Evolutionary conservation across 2,797 vertebrate genomes (phyloP).

Genomic region (Darevskia nairensis): DNA sequence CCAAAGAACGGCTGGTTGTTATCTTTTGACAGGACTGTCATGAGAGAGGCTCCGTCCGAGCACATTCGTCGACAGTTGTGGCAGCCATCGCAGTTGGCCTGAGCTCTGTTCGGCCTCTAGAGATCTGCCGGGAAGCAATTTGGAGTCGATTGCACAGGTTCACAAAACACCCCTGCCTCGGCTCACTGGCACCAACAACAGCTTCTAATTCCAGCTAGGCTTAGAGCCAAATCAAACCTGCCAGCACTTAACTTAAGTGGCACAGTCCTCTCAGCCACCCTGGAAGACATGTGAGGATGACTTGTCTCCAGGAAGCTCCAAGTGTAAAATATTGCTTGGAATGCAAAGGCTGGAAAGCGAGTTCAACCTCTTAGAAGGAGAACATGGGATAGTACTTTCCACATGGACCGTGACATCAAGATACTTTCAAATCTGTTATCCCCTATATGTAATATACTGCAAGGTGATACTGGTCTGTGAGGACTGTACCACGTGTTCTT

Average conservation of each 20-base stretch:
- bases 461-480: neutral
- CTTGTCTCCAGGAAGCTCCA: neutral
- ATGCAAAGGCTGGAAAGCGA: neutral
- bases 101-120: conserved; percentile 68
- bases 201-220: conserved; percentile 64
- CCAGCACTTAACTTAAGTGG: neutral
- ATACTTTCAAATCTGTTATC: neutral
- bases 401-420: neutral
- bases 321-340: neutral
- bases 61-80: conserved; percentile 71
- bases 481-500: neutral
- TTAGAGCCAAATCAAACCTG: conserved; percentile 10
- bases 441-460: neutral
- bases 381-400: neutral
- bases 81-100: conserved; percentile 68
- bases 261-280: neutral
- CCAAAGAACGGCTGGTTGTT: conserved; percentile 65
- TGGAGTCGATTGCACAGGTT: conserved; percentile 73
- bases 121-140: conserved; percentile 72
- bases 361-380: neutral
- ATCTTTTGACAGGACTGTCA: conserved; percentile 75
- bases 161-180: conserved; percentile 63
- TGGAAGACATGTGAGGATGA: neutral
- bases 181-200: conserved; percentile 66
- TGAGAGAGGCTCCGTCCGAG: conserved; percentile 70